Evolutionary conservation across 2,113 vertebrate species (phyloP), one percentile per base, ranked within the genome.

Genomic region (Xiphophorus hellerii): DNA sequence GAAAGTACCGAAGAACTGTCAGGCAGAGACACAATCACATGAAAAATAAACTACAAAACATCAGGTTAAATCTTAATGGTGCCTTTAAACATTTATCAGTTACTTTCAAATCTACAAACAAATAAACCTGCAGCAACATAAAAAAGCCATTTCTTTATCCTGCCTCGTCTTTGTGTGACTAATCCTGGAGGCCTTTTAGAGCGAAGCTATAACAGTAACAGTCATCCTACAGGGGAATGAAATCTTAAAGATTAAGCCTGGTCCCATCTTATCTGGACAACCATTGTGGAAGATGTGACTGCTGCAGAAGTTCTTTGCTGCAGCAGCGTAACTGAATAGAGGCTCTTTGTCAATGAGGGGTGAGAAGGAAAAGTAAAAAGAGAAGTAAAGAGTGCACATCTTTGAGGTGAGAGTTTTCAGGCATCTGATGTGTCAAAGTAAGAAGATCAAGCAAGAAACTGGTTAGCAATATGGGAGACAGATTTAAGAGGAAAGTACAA

Each of bases 251-350:
- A 85, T 81, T 66, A 82, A 77, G 70, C 70, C 20, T 33, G 67
- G 44, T 73, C 74, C 71, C 44, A 17, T 84, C 77, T 78, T 83
- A 87, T 87, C 80, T 86, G 77, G 67, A 76, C 63, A 65, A 51
- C 25, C 29, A 75, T 54, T 72, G 72, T 66, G 58, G 3, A 10
- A 79, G 35, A 73, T 4, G 17, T 73, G 71, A 74, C 61, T 65
- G n/a, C 33, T 54, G 60, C 44, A 68, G 67, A 69, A 66, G 73
- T 66, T 83, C 71, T 68, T 7, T 58, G 39, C 3, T 61, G 78
- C 71, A 63, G 74, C 73, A 71, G 3, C 28, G 2, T 17, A 17
- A 63, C 69, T 60, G 58, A 76, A 77, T 30, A 31, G 67, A 64
- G 64, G 5, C 69, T 71, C 61, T 81, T 84, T 82, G n/a, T 39